Evolutionary conservation across 2,113 vertebrate genomes (phyloP).

Genomic region (Megaceryle torquata): DNA sequence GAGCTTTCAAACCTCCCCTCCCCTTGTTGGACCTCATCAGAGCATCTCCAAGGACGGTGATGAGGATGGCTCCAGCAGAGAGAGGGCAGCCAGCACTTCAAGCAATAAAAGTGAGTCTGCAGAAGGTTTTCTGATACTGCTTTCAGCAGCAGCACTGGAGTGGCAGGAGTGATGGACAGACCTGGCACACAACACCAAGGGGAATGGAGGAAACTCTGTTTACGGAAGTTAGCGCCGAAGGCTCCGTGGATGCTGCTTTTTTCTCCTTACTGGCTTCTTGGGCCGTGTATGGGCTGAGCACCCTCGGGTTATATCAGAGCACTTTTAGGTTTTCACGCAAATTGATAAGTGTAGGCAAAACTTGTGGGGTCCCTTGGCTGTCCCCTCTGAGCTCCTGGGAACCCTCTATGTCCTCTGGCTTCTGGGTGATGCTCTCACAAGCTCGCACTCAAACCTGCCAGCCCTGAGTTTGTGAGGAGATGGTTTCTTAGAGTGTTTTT

Average conservation of each 20-base stretch:
- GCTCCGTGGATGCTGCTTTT: not conserved
- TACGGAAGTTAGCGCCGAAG: not conserved
- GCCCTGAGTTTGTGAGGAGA: not conserved
- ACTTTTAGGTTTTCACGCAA: not conserved
- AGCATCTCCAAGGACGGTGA: rapidly evolving
- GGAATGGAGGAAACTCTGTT: not conserved
- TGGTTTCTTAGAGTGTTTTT: not conserved
- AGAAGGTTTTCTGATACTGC: not conserved
- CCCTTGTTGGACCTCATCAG: not conserved
- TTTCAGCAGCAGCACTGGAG: not conserved
- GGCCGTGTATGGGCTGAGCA: not conserved
- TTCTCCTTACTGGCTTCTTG: not conserved
- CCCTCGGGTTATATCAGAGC: not conserved
- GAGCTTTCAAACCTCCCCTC: not conserved
- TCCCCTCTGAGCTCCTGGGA: not conserved
- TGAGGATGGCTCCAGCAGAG: not conserved
- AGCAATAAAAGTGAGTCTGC: not conserved
- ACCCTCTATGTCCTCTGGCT: not conserved
- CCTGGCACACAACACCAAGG: not conserved
- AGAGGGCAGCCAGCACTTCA: not conserved
- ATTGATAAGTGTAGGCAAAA: not conserved
- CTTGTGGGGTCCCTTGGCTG: constrained; percentile 2
- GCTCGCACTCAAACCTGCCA: not conserved
- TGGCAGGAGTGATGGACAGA: not conserved
- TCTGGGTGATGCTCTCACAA: not conserved